These are phyloP conservation scores for Microcebus lehilahytsara DNA, from an alignment of 2,113 vertebrate genomes.

Conservation along the genomic window DNA sequence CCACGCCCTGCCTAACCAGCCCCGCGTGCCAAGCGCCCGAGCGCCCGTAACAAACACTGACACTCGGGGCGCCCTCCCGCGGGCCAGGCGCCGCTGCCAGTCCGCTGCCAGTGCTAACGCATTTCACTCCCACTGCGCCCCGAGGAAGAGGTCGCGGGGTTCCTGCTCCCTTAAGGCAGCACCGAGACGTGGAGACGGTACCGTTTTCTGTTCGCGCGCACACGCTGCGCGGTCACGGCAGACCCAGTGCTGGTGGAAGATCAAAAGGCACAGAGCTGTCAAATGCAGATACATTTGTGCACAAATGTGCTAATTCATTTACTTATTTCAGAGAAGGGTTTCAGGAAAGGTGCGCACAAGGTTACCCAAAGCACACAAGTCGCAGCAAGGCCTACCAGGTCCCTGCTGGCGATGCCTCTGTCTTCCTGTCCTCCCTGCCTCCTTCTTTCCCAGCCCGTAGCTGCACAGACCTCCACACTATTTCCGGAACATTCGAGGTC, in stretches of 20 bases:
- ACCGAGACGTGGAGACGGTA: accelerated
- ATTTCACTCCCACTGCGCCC: accelerated
- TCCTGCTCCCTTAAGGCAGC: not conserved
- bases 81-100: not conserved
- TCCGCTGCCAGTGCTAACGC: accelerated
- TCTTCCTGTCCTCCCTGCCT: not conserved
- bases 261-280: not conserved
- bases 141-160: accelerated
- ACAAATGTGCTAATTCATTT: accelerated
- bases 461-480: accelerated
- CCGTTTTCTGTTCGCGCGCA: not conserved
- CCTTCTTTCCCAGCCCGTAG: not conserved
- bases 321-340: not conserved
- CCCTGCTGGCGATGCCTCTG: accelerated
- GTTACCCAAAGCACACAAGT: accelerated
- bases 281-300: accelerated
- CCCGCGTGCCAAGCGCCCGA: not conserved
- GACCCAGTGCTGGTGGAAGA: too few species aligned
- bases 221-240: accelerated
- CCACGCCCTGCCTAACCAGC: not conserved
- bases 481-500: accelerated
- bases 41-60: accelerated
- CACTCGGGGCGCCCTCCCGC: accelerated
- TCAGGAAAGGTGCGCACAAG: not conserved
- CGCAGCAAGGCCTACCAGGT: too few species aligned